Evolutionary conservation across 2,797 vertebrate genomes (phyloP), one percentile per base, ranked within the genome.

Genomic region (Onychomys arenicola): DNA sequence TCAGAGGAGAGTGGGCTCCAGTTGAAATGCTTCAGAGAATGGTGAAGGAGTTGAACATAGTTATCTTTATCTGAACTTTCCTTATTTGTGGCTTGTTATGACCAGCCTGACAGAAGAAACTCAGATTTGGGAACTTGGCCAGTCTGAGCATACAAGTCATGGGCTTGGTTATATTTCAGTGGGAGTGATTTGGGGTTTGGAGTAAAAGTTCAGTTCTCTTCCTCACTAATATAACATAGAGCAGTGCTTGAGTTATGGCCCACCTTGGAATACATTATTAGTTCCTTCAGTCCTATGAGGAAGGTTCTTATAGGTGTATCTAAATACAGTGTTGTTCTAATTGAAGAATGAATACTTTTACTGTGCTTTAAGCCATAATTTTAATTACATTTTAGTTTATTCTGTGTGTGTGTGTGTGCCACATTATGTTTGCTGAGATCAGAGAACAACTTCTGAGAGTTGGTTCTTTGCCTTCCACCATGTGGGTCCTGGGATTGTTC

Each of bases 51-150:
- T 78, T 78, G 76, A 92, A 77, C 69, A 34, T n/a, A 34, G 5
- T 94, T 92, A 78, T 82, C 92, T 97, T 88, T 82, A 69, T 81
- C 59, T 82, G 89, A 96, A 81, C 40, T 46, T 92, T 73, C 23
- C 23, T 91, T 89, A 89, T 80, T 80, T 86, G 63, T 77, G 76
- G 76, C 29, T 91, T 95, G 32, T 81, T 90, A 19, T 90, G 16
- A 52, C 94, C 43, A 89, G 46, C 43, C 69, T 94, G 40, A 84
- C 14, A 82, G 69, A 37, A 71, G 57, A 95, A 92, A 87, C 52
- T 67, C 59, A 87, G 94, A 87, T 91, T 93, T 96, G 63, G 84
- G 52, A 77, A 87, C 61, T 80, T 46, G n/a, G 37, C 49, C 61
- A 69, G 63, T 93, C 82, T 89, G 71, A n/a, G 71, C 40, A 52